Base-by-base conservation (phyloP, 2,113 vertebrate species). In the Riparia riparia region DNA sequence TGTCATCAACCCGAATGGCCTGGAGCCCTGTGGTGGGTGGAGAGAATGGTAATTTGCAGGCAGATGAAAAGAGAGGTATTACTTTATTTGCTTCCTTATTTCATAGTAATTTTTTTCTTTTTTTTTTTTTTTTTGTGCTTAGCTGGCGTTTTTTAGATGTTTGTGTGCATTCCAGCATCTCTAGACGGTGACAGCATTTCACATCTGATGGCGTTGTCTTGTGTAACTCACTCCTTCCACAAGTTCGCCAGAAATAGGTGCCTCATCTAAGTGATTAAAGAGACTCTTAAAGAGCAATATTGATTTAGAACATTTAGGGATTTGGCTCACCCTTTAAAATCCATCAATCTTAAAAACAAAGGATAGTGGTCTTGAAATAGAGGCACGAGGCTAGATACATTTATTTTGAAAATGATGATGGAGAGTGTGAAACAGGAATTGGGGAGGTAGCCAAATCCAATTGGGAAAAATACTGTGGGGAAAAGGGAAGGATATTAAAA, bases 291-390 rank as follows among this genome's bases (percentile, higher is more conserved):
- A 82, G 65, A 86, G 44, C 12, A 39, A 4, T 89, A 84, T 89
- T 91, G 80, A 83, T 92, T 74, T 63, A 78, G 57, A 82, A 41
- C 39, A 21, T 90, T 82, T 86, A 86, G 72, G n/a, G 53, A 78
- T 90, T 95, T 95, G 91, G 51, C 72, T 92, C 7, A 39, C n/a
- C 25, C 28, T 89, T 74, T 84, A 84, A 91, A 91, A 94, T 15
- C 56, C 65, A 93, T 77, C 71, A 65, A 34, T 89, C 60, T 86
- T 22, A 80, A 92, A 77, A 6, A 5, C 29, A 60, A 66, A 73
- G 12, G 39, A 61, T 39, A 29, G 74, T 72, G 34, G 54, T 82
- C 85, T 88, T 82, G 74, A 88, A 93, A 65, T 77, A 69, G 71
- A 88, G 42, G 20, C 50, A 63, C 2, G 12, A 66, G 71, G 34